Conservation (phyloP, 2,888 invertebrate genomes). For the Hirtodrosophila cameraria region DNA sequence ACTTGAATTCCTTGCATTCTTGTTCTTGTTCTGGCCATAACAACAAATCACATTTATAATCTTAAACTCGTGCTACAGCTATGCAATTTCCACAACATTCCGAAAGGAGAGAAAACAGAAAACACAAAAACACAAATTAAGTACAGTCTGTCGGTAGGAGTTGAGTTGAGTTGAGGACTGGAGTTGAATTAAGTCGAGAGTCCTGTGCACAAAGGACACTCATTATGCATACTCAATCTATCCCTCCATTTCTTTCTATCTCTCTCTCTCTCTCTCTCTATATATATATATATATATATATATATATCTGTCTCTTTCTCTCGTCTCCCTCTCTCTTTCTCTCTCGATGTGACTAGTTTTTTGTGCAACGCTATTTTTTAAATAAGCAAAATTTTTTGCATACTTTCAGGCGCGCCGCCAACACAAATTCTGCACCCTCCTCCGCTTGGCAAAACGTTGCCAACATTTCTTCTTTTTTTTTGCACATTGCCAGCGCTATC, state of each 20-base stretch:
- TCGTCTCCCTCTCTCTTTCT: neutral
- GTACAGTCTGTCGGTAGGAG: conserved; percentile 29
- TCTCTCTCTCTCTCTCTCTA: neutral
- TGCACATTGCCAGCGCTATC: conserved; percentile 11
- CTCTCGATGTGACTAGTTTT: conserved; percentile 18
- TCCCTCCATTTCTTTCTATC: neutral
- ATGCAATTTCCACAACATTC: conserved; percentile 25
- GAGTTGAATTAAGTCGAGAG: conserved; percentile 34
- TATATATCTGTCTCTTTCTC: neutral
- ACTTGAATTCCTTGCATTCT: conserved; percentile 26
- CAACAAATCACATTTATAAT: conserved; percentile 46
- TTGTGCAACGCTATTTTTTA: conserved; percentile 36
- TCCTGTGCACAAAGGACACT: conserved; percentile 64
- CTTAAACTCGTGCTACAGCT: conserved; percentile 2
- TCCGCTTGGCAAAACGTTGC: conserved; percentile 15
- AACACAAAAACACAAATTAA: conserved; percentile 42
- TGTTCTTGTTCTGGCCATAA: conserved; percentile 3
- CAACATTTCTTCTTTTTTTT: conserved; percentile 32
- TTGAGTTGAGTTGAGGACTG: conserved; percentile 20
- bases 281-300: too few species aligned
- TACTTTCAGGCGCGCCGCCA: conserved; percentile 55
- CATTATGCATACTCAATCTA: conserved; percentile 58
- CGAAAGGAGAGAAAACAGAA: too few species aligned
- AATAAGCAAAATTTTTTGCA: conserved; percentile 48
- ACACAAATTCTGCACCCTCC: conserved; percentile 7